phyloP scores from a whole-genome alignment of 64 coral and sea anemone species.

The Trachythela sp. region DNA sequence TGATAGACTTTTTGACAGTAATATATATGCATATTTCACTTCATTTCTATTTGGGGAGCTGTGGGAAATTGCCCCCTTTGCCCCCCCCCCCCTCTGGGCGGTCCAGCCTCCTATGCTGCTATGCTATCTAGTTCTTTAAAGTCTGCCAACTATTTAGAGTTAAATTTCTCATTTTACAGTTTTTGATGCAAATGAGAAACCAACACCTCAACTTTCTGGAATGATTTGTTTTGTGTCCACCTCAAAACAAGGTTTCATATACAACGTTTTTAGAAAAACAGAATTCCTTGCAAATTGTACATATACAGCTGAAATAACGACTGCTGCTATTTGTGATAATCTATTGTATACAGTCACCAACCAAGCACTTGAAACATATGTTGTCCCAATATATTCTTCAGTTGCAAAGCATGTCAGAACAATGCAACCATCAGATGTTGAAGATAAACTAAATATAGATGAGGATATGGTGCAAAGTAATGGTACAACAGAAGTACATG shows the following conservation, averaged over 20 bases:
- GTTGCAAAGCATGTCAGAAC: neutral
- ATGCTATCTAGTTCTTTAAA: too few relatives aligned
- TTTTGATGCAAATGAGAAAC: neutral
- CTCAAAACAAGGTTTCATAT: neutral
- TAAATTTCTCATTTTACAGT: neutral
- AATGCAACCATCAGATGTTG: neutral
- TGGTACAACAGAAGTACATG: neutral
- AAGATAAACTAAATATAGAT: neutral
- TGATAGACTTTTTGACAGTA: too few relatives aligned
- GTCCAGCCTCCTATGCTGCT: too few relatives aligned
- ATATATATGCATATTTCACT: too few relatives aligned
- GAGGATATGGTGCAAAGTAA: neutral
- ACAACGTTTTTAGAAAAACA: neutral
- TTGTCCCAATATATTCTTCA: neutral
- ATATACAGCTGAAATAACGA: neutral
- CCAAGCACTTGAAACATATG: neutral
- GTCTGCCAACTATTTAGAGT: too few relatives aligned
- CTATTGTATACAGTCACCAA: neutral
- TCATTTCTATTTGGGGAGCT: too few relatives aligned
- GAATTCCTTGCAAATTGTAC: neutral
- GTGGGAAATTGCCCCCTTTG: too few relatives aligned
- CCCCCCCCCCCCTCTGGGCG: too few relatives aligned
- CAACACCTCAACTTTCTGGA: neutral
- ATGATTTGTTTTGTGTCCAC: conserved; percentile 17
- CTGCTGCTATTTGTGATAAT: neutral